These are phyloP conservation scores for Aplysina aerophoba DNA, from an alignment of 37 sponge, comb jelly and placozoan genomes.

Conservation along the genomic window DNA sequence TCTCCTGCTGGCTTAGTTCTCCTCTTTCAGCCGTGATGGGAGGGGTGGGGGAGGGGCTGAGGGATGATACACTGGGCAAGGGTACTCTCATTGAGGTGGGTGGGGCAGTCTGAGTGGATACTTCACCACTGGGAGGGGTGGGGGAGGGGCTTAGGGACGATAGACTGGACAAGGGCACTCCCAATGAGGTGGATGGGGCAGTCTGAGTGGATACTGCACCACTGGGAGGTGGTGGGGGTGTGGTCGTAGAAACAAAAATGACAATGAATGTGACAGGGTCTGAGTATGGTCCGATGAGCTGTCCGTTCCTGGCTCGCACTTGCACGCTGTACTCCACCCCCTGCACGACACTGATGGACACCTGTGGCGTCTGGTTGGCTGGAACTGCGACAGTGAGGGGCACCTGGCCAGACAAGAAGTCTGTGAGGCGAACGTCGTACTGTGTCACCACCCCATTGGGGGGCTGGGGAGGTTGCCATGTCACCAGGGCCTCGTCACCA, in stretches of 20 bases:
- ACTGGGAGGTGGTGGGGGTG: neutral
- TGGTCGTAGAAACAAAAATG: slow-evolving; percentile 2
- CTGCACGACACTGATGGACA: neutral
- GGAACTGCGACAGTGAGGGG: neutral
- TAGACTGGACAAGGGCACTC: neutral
- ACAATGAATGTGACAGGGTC: neutral
- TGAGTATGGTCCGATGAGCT: neutral
- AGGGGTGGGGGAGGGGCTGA: neutral
- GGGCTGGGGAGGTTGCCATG: slow-evolving; percentile 62
- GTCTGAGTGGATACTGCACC: neutral
- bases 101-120: neutral
- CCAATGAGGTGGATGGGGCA: neutral
- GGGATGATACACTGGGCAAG: neutral
- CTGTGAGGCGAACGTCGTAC: slow-evolving; percentile 36
- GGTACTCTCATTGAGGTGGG: neutral
- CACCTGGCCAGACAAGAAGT: slow-evolving; percentile 7
- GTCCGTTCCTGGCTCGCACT: slow-evolving; percentile 12
- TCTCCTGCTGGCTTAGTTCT: neutral
- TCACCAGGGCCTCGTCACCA: neutral
- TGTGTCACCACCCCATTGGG: slow-evolving; percentile 51
- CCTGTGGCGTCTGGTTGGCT: neutral
- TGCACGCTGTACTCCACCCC: neutral
- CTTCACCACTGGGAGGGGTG: neutral
- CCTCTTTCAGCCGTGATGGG: neutral
- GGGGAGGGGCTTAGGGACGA: neutral